Evolutionary conservation across 2,888 invertebrate genomes (phyloP).

Genomic region (Netelia inedita): DNA sequence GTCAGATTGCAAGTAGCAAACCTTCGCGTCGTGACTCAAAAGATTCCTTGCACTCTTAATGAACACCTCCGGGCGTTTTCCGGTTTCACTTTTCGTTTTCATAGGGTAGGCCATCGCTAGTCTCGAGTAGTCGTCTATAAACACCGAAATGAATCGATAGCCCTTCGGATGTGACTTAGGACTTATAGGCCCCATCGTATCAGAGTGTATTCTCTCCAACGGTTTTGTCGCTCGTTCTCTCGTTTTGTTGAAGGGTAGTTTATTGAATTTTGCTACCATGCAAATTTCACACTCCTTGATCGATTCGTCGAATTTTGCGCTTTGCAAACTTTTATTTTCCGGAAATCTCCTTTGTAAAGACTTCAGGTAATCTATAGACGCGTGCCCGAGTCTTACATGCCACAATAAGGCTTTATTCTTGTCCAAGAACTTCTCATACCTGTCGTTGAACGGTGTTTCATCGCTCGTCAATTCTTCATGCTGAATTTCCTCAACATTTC

Average conservation of each 20-base stretch:
- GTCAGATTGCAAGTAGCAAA: conserved; percentile 73
- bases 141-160: conserved; percentile 65
- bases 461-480: conserved; percentile 33
- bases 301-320: conserved; percentile 68
- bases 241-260: conserved; percentile 67
- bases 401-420: conserved; percentile 71
- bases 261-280: conserved; percentile 70
- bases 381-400: conserved; percentile 73
- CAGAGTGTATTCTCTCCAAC: conserved; percentile 64
- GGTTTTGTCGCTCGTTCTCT: conserved; percentile 58
- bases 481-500: conserved; percentile 51
- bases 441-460: conserved; percentile 49
- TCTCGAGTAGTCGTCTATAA: conserved; percentile 70
- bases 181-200: conserved; percentile 66
- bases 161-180: conserved; percentile 61
- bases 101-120: conserved; percentile 62
- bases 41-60: conserved; percentile 71
- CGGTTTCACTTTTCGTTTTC: conserved; percentile 66
- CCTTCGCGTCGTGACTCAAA: conserved; percentile 70
- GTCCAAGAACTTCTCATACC: conserved; percentile 39
- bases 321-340: conserved; percentile 61
- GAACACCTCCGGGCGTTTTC: conserved; percentile 65
- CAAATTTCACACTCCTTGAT: conserved; percentile 72
- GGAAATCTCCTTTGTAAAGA: conserved; percentile 65
- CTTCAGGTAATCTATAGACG: conserved; percentile 70